Conservation (phyloP, 2,113 vertebrate genomes). For the Mesitornis unicolor region DNA sequence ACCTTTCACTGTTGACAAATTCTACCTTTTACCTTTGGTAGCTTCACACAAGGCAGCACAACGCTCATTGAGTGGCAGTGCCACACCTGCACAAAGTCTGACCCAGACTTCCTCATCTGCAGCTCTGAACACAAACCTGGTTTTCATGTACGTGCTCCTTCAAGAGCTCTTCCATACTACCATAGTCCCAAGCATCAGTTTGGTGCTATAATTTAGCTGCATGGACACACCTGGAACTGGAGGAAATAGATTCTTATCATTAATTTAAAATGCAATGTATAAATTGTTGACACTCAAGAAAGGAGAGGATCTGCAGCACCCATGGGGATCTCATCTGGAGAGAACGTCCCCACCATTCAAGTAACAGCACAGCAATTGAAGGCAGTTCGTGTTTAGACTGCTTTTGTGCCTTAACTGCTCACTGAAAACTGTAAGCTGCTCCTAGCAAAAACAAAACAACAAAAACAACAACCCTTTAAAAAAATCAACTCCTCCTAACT, state of each 20-base stretch:
- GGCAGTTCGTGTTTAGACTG: background rate
- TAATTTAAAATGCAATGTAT: no score
- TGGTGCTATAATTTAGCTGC: background rate
- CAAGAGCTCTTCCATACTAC: background rate
- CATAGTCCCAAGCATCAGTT: rapidly evolving
- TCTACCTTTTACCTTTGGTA: background rate
- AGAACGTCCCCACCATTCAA: background rate
- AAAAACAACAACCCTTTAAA: background rate
- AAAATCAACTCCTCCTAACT: background rate
- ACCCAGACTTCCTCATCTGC: background rate
- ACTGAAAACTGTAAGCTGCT: background rate
- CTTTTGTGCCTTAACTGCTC: background rate
- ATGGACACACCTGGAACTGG: background rate
- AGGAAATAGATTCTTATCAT: background rate
- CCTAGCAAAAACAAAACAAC: background rate
- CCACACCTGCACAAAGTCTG: background rate
- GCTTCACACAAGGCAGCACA: background rate
- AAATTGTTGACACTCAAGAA: background rate
- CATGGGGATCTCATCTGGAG: background rate
- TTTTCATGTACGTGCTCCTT: background rate
- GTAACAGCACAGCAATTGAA: background rate
- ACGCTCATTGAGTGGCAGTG: background rate
- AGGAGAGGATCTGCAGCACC: background rate
- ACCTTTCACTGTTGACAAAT: background rate
- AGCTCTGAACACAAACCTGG: background rate